A percentile compares a stretch with the other conserved stretches of the same genome.
phyloP scores from a whole-genome alignment of 1,140 invertebrate genomes.

The Drosophila tropicalis region DNA sequence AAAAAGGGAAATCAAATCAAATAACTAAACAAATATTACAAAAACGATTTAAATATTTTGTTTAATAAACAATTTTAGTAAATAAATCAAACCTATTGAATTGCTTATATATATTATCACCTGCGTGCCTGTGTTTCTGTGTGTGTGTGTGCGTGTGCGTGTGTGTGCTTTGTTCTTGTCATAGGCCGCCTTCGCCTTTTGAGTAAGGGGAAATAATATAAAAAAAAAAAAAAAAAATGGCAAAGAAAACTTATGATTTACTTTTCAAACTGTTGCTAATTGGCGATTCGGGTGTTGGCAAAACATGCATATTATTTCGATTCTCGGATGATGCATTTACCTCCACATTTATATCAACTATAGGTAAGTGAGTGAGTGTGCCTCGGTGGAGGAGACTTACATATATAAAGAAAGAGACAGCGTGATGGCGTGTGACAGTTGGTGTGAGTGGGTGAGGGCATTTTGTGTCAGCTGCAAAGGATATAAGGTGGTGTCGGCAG shows the following conservation, averaged over 20 bases:
- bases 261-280: slow-evolving; percentile 99
- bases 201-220: slow-evolving; percentile 36
- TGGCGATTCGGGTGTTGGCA: slow-evolving; percentile 98
- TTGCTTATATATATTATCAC: slow-evolving; percentile 34
- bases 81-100: slow-evolving; percentile 4
- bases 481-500: background rate
- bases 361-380: slow-evolving; percentile 88
- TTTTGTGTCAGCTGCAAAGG: slow-evolving; percentile 5
- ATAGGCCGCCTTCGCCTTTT: slow-evolving; percentile 52
- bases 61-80: background rate
- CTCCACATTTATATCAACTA: slow-evolving; percentile 98
- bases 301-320: slow-evolving; percentile 98
- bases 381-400: slow-evolving; percentile 2
- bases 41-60: background rate
- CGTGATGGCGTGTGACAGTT: background rate
- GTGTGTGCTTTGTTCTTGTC: slow-evolving; percentile 52
- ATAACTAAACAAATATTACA: background rate
- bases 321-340: slow-evolving; percentile 99
- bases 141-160: slow-evolving; percentile 57
- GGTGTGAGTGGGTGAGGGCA: background rate
- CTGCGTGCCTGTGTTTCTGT: slow-evolving; percentile 40
- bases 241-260: slow-evolving; percentile 98
- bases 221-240: slow-evolving; percentile 87
- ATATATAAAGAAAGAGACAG: background rate
- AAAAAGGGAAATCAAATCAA: background rate